A percentile compares a stretch with the other conserved stretches of the same genome.
Evolutionary conservation across 2,113 vertebrate genomes (phyloP).

Genomic region (Callocephalon fimbriatum): DNA sequence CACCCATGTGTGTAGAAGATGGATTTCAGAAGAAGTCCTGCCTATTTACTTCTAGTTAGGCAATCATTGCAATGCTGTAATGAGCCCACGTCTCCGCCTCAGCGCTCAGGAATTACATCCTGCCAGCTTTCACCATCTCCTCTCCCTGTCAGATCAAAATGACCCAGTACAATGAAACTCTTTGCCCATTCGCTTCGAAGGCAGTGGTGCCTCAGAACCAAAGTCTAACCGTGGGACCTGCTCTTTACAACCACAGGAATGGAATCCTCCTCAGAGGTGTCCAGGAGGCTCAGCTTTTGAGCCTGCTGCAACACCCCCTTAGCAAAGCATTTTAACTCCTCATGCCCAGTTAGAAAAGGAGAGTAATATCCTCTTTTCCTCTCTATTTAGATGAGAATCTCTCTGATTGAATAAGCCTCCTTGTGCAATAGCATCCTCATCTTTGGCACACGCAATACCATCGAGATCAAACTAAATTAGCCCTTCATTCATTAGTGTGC

Average conservation of each 20-base stretch:
- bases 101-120: not conserved
- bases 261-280: too few species aligned
- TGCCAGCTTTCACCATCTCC: not conserved
- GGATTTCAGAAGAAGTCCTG: not conserved
- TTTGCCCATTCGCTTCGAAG: not conserved
- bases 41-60: accelerated
- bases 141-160: not conserved
- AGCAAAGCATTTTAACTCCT: not conserved
- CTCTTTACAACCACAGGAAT: not conserved
- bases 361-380: not conserved
- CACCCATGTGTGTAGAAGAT: accelerated
- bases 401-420: not conserved
- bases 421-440: not conserved
- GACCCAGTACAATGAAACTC: accelerated
- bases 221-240: accelerated
- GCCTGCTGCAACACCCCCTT: not conserved
- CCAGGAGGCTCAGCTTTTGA: not conserved
- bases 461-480: not conserved
- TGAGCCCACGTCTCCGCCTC: accelerated
- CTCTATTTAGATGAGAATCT: not conserved
- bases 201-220: not conserved
- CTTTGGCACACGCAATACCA: not conserved
- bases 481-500: not conserved
- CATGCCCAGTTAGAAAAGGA: not conserved
- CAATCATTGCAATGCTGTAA: not conserved